These are phyloP conservation scores for Drosophila sucinea DNA, from an alignment of 1,140 invertebrate species.

Conservation along the genomic window DNA sequence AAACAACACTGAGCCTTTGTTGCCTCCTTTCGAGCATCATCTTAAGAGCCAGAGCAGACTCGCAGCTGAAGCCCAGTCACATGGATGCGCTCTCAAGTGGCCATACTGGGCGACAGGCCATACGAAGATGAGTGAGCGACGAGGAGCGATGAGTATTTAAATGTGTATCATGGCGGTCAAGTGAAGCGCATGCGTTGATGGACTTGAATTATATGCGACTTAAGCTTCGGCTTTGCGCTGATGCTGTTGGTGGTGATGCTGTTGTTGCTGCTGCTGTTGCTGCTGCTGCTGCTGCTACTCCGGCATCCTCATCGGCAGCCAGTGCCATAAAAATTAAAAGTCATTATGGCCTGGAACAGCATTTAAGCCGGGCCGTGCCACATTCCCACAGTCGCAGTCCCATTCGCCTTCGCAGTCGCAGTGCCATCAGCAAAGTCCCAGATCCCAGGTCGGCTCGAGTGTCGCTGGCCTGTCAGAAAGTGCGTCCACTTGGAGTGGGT, in stretches of 20 bases:
- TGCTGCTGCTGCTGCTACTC: constrained; percentile 27
- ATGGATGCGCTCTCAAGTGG: constrained; percentile 68
- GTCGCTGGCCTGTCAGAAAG: constrained; percentile 79
- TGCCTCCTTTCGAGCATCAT: constrained; percentile 59
- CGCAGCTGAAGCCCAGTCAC: constrained; percentile 47
- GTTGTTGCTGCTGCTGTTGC: constrained; percentile 30
- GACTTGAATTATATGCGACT: constrained; percentile 82
- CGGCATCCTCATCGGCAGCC: constrained; percentile 73
- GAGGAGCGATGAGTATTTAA: constrained; percentile 67
- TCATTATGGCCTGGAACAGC: constrained; percentile 80
- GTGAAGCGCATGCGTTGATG: constrained; percentile 81
- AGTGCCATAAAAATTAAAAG: constrained; percentile 82
- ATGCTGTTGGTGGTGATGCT: constrained; percentile 25
- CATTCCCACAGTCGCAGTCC: constrained; percentile 68
- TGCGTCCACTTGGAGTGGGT: constrained; percentile 82
- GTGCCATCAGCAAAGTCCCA: constrained; percentile 42
- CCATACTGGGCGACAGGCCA: constrained; percentile 53
- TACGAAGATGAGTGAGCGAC: constrained; percentile 26
- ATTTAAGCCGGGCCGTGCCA: constrained; percentile 73
- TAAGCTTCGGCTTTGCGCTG: constrained; percentile 65
- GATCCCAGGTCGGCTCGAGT: constrained; percentile 62
- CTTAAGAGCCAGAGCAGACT: constrained; percentile 32
- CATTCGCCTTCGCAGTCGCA: constrained; percentile 26
- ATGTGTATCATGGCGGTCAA: constrained; percentile 78
- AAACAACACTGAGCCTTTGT: constrained; percentile 72